phyloP scores from a whole-genome alignment of 1,140 invertebrate genomes.

The Bombus difficillimus region DNA sequence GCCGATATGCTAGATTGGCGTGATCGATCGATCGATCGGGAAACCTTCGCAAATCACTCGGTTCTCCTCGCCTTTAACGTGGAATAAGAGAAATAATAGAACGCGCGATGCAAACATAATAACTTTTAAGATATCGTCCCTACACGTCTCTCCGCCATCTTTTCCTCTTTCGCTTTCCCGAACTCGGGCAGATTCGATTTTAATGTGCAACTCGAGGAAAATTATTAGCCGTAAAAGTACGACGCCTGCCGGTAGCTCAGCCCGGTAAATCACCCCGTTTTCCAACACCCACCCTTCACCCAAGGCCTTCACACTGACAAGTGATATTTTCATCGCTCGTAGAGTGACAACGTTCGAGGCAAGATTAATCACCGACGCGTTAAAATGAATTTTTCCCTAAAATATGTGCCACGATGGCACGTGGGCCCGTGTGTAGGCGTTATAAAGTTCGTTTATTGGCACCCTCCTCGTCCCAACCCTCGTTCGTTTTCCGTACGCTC shows the following conservation, averaged over 20 bases:
- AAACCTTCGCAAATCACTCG: background rate
- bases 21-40: constrained; percentile 33
- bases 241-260: constrained; percentile 5
- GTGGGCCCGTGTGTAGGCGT: constrained; percentile 2
- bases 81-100: constrained; percentile 56
- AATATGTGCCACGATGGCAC: constrained; percentile 50
- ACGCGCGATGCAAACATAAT: constrained; percentile 53
- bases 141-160: background rate
- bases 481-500: constrained; percentile 32
- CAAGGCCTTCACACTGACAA: constrained; percentile 1
- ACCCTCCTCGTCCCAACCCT: background rate
- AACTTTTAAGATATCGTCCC: constrained; percentile 32
- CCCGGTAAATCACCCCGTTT: constrained; percentile 29
- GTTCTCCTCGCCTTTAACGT: background rate
- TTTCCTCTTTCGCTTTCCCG: background rate
- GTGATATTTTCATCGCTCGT: constrained; percentile 64
- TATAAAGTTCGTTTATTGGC: constrained; percentile 62
- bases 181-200: constrained; percentile 17
- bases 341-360: constrained; percentile 54
- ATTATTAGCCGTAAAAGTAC: constrained; percentile 53
- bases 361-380: constrained; percentile 59
- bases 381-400: constrained; percentile 62
- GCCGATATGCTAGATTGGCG: background rate
- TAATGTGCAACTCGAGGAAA: constrained; percentile 26
- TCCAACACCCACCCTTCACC: background rate